These are phyloP conservation scores for Lithobates pipiens DNA, from an alignment of 2,797 vertebrate species.

Conservation along the genomic window DNA sequence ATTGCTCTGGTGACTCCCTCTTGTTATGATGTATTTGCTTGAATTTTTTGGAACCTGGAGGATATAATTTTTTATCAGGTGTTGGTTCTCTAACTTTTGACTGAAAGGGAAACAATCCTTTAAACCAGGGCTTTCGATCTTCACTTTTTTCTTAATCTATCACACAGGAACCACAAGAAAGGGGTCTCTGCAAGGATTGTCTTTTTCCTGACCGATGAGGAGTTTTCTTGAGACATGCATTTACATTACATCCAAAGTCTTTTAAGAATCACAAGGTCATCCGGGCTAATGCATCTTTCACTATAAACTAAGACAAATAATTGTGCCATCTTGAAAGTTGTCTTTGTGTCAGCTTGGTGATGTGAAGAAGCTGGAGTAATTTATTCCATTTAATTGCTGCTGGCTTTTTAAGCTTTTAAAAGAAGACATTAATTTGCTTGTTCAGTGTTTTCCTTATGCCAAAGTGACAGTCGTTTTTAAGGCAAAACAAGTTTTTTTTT, in stretches of 20 bases:
- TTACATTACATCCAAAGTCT: constrained; percentile 4
- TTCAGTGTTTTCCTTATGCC: constrained; percentile 29
- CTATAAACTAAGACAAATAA: constrained; percentile 23
- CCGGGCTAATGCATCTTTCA: constrained; percentile 38
- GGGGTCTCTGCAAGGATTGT: neutral
- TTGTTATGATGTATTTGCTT: too few relatives aligned
- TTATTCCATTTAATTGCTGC: constrained; percentile 47
- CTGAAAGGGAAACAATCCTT: too few relatives aligned
- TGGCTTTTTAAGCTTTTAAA: constrained; percentile 43
- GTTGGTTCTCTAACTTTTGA: too few relatives aligned
- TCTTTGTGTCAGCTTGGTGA: constrained; percentile 31
- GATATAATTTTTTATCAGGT: too few relatives aligned
- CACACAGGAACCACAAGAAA: too few relatives aligned
- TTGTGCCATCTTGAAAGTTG: constrained; percentile 27
- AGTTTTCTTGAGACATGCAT: constrained; percentile 23
- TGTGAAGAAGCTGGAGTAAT: constrained; percentile 30
- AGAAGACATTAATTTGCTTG: constrained; percentile 47
- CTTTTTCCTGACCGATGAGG: neutral
- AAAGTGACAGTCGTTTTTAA: constrained; percentile 32
- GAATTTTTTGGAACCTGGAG: too few relatives aligned
- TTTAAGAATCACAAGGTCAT: constrained; percentile 3
- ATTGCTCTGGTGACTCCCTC: too few relatives aligned
- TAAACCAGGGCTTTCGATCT: neutral
- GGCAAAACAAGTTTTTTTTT: constrained; percentile 1
- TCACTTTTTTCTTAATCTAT: neutral